Evolutionary conservation across 2,113 vertebrate genomes (phyloP), one percentile per base, ranked within the genome.

Genomic region (Pandion haliaetus): DNA sequence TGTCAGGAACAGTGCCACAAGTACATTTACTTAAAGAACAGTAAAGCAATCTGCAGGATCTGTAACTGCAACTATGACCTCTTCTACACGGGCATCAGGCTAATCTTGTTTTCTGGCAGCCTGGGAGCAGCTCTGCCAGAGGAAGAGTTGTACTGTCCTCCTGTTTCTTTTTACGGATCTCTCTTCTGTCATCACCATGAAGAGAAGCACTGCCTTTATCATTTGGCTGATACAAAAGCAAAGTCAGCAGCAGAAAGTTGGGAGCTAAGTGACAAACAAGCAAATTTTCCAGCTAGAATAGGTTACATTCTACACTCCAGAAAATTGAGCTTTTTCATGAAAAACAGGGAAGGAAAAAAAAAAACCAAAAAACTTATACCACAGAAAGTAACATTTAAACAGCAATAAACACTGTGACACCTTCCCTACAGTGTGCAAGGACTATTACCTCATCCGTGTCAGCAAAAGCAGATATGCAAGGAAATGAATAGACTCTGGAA

Each of bases 401-500:
- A 58, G 63, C 1, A 0, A 17, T 40, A 36, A 54, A 57, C 9
- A 12, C 6, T 3, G n/a, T n/a, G n/a, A n/a, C n/a, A n/a, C n/a
- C n/a, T n/a, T n/a, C n/a, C n/a, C n/a, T n/a, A n/a, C n/a, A n/a
- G 38, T 0, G 13, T 52, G n/a, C 59, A 84, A 14, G 73, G 15
- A n/a, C 18, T 86, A 49, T 95, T 98, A 99, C 99, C 99, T 99
- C 98, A 5, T 95, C 97, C 29, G 73, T 93, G 71, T 98, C 98
- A 69, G 99, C 98, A 95, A 99, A 99, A 26, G 98, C 99, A 67
- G 95, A 88, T 72, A 98, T 86, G 79, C 99, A 99, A 4, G 99
- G 98, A 95, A 99, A 98, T 9, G 99, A 99, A 90, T 95, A 98
- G 25, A 99, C 99, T 95, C 99, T 99, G 96, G 18, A 97, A 98